A percentile compares a stretch with the other conserved stretches of the same genome.
Conservation (phyloP, 2,888 invertebrate species). For the Cinara cedri region DNA sequence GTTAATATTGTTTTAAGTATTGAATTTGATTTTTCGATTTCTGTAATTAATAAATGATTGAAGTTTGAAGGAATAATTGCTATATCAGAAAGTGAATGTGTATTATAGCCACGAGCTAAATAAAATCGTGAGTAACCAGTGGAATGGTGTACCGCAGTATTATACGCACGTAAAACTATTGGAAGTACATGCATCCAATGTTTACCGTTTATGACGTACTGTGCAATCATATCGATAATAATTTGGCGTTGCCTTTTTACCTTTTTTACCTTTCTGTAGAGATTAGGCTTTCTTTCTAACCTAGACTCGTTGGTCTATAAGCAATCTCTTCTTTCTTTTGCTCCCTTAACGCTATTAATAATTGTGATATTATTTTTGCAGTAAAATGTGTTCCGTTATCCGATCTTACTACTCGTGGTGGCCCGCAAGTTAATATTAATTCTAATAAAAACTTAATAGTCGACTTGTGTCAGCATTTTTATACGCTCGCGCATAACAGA, state of each 20-base stretch:
- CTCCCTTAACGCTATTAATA: background rate
- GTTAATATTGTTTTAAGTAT: background rate
- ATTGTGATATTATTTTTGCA: background rate
- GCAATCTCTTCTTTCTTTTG: no score
- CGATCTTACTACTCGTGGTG: background rate
- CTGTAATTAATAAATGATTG: background rate
- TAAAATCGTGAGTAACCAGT: background rate
- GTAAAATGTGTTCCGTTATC: slow-evolving; percentile 7
- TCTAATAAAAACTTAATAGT: background rate
- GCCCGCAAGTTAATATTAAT: slow-evolving; percentile 2
- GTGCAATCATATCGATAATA: slow-evolving; percentile 9
- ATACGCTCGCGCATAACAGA: background rate
- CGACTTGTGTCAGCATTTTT: slow-evolving; percentile 7
- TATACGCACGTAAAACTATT: background rate
- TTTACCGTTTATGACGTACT: background rate
- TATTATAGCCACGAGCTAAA: slow-evolving; percentile 5
- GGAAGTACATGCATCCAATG: background rate
- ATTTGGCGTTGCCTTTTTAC: background rate
- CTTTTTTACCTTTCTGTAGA: no score
- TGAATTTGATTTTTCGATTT: background rate
- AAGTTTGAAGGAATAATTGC: background rate
- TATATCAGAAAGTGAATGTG: background rate
- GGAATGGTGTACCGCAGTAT: background rate
- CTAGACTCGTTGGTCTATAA: background rate
- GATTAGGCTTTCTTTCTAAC: no score